Evolutionary conservation across 1,140 invertebrate species (phyloP).

Genomic region (Bombus fervidus): DNA sequence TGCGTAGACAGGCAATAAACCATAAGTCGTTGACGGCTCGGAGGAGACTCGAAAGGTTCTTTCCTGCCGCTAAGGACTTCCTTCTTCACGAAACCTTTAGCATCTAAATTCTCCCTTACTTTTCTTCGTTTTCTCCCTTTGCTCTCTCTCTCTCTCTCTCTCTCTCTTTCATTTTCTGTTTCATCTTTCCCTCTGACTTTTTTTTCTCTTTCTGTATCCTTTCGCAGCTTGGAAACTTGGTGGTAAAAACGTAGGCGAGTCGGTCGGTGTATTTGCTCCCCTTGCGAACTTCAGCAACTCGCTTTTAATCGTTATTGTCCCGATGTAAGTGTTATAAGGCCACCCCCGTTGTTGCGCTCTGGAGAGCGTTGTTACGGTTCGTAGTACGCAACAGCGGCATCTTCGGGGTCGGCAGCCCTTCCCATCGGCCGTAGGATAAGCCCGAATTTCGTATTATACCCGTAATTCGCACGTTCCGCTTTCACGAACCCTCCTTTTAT

Average conservation of each 20-base stretch:
- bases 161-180: neutral
- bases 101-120: conserved; percentile 42
- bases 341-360: conserved; percentile 51
- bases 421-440: conserved; percentile 51
- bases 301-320: conserved; percentile 73
- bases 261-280: neutral
- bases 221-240: conserved; percentile 11
- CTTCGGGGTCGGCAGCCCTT: conserved; percentile 27
- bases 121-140: neutral
- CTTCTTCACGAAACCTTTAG: conserved; percentile 27
- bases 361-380: conserved; percentile 59
- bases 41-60: conserved; percentile 62
- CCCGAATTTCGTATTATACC: conserved; percentile 67
- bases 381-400: conserved; percentile 43
- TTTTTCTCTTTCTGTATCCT: neutral
- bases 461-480: conserved; percentile 64
- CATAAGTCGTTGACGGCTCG: conserved; percentile 70
- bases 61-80: conserved; percentile 45
- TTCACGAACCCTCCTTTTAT: conserved; percentile 47
- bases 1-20: conserved; percentile 67
- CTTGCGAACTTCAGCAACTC: conserved; percentile 35
- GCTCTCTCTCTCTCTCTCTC: neutral
- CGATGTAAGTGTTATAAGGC: conserved; percentile 68
- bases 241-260: neutral
- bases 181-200: neutral